A percentile compares a stretch with the other conserved stretches of the same genome.
phyloP scores from a whole-genome alignment of 2,797 vertebrate species.

The Scleropages formosus region DNA sequence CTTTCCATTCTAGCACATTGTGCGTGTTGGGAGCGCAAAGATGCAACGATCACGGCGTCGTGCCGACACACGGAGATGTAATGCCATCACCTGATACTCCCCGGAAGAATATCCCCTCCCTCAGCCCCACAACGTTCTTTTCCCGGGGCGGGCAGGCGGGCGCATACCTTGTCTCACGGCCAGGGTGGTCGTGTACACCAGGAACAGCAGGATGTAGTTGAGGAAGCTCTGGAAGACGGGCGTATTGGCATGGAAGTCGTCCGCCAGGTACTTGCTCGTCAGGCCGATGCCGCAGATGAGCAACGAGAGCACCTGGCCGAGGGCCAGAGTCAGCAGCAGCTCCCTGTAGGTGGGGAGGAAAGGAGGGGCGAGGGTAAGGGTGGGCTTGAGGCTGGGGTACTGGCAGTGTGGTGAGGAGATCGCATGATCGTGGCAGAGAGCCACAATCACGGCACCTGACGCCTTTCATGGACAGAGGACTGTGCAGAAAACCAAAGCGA shows the following conservation, averaged over 20 bases:
- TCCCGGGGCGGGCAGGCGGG: background rate
- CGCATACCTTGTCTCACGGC: conserved; percentile 91
- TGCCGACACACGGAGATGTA: background rate
- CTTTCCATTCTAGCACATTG: too few relatives aligned
- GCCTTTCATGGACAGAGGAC: background rate
- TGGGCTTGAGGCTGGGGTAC: background rate
- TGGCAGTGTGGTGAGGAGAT: background rate
- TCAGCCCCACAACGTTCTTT: background rate
- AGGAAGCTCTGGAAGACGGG: conserved; percentile 96
- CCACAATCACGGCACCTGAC: background rate
- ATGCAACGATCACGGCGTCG: too few relatives aligned
- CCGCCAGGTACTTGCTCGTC: conserved; percentile 90
- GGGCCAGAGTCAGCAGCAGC: conserved; percentile 84
- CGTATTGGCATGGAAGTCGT: conserved; percentile 91
- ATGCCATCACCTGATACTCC: background rate
- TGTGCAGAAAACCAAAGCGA: background rate
- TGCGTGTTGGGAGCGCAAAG: too few relatives aligned
- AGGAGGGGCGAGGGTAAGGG: conserved; percentile 42
- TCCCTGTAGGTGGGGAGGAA: conserved; percentile 74
- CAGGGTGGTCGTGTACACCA: conserved; percentile 93
- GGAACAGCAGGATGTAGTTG: conserved; percentile 92
- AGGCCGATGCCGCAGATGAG: conserved; percentile 89
- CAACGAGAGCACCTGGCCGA: conserved; percentile 88
- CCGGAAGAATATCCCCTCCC: background rate
- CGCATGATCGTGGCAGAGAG: conserved; percentile 28